Evolutionary conservation across 2,113 vertebrate genomes (phyloP).

Genomic region (Chitala chitala): DNA sequence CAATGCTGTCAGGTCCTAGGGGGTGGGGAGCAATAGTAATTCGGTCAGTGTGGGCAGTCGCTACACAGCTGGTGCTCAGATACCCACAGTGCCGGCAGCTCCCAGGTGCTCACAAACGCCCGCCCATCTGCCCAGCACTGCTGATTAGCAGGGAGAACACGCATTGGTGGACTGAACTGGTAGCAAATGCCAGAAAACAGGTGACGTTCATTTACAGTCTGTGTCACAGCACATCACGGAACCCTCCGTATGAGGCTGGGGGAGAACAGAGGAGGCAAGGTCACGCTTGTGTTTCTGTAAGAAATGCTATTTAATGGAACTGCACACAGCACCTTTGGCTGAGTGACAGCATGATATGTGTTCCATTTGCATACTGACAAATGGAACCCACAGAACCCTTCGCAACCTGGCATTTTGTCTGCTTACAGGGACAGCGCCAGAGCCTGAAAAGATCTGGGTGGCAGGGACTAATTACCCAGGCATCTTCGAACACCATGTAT

Average conservation of each 20-base stretch:
- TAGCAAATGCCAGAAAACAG: not conserved
- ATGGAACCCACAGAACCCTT: not conserved
- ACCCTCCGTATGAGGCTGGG: not conserved
- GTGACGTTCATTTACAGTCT: not conserved
- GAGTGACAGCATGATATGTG: not conserved
- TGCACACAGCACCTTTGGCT: no score
- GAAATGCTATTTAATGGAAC: not conserved
- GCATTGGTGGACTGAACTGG: not conserved
- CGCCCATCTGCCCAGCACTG: not conserved
- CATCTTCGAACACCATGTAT: not conserved
- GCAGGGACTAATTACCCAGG: not conserved
- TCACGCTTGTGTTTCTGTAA: not conserved
- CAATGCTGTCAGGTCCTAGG: constrained; percentile 87
- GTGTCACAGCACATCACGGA: not conserved
- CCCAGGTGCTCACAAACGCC: not conserved
- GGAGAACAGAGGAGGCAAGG: not conserved
- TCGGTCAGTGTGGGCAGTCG: not conserved
- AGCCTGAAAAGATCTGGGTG: not conserved
- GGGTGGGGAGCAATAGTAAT: not conserved
- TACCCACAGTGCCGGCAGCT: not conserved
- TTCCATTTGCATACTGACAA: not conserved
- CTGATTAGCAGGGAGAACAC: not conserved
- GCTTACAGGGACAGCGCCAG: not conserved
- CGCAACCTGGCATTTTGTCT: not conserved
- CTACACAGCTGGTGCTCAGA: no score